Evolutionary conservation across 1,140 invertebrate species (phyloP).

Genomic region (Drosophila gunungcola): DNA sequence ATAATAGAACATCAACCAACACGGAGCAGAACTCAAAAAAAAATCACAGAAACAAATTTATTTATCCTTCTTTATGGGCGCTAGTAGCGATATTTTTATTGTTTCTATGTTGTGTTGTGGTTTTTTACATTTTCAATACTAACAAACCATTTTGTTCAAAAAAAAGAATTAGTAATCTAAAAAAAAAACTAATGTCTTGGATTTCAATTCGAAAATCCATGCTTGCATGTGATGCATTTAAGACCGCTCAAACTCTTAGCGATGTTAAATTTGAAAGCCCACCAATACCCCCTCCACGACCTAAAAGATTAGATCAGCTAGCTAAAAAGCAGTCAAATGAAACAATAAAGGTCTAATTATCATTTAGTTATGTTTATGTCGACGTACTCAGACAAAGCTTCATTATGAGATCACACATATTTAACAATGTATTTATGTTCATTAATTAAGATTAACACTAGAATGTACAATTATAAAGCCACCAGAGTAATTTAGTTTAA

Average conservation of each 20-base stretch:
- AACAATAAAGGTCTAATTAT: background rate
- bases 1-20: background rate
- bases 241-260: background rate
- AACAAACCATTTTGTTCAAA: background rate
- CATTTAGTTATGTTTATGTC: too few relatives aligned
- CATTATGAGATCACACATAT: too few relatives aligned
- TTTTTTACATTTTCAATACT: background rate
- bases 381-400: too few relatives aligned
- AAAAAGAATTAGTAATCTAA: background rate
- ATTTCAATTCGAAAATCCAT: background rate
- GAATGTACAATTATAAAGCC: too few relatives aligned
- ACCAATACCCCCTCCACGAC: slow-evolving; percentile 37
- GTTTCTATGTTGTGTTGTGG: background rate
- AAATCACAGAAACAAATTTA: slow-evolving; percentile 37
- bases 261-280: background rate
- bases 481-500: too few relatives aligned
- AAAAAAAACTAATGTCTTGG: background rate
- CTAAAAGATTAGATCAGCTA: slow-evolving; percentile 9
- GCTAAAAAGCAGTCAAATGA: background rate
- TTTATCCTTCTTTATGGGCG: slow-evolving; percentile 84
- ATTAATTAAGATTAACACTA: too few relatives aligned
- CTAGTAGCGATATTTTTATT: slow-evolving; percentile 82
- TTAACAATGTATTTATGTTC: too few relatives aligned
- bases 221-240: background rate
- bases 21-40: slow-evolving; percentile 18